Conservation (phyloP, 2,888 invertebrate genomes). For the Rotaria sp. region DNA sequence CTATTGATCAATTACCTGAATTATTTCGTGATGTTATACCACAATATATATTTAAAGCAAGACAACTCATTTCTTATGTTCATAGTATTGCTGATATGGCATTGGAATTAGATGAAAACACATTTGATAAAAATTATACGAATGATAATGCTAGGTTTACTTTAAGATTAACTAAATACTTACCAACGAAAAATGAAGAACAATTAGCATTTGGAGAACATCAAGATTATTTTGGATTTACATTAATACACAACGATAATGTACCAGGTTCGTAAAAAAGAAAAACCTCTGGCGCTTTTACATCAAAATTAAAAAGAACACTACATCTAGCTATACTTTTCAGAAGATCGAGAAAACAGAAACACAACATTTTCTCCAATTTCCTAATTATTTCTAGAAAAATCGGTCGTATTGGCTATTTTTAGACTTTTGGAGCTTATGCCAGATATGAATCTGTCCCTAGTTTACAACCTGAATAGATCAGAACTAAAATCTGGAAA, state of each 20-base stretch:
- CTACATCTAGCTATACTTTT: no score
- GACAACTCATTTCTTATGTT: not conserved
- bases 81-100: not conserved
- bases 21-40: not conserved
- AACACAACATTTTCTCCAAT: no score
- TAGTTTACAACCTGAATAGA: no score
- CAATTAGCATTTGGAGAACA: not conserved
- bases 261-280: no score
- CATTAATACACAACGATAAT: not conserved
- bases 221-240: constrained; percentile 6
- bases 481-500: no score
- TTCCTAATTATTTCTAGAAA: no score
- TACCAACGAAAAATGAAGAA: not conserved
- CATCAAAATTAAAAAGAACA: no score
- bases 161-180: not conserved
- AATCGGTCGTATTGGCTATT: no score
- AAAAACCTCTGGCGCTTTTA: no score
- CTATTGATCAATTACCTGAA: not conserved
- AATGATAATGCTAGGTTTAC: not conserved
- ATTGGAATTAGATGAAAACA: not conserved
- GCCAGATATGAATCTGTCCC: no score
- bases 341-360: no score
- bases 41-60: not conserved
- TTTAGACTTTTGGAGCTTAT: no score
- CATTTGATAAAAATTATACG: not conserved